A percentile compares a stretch with the other conserved stretches of the same genome.
Conservation (phyloP, 2,797 vertebrate species). For the Gastrophryne carolinensis region DNA sequence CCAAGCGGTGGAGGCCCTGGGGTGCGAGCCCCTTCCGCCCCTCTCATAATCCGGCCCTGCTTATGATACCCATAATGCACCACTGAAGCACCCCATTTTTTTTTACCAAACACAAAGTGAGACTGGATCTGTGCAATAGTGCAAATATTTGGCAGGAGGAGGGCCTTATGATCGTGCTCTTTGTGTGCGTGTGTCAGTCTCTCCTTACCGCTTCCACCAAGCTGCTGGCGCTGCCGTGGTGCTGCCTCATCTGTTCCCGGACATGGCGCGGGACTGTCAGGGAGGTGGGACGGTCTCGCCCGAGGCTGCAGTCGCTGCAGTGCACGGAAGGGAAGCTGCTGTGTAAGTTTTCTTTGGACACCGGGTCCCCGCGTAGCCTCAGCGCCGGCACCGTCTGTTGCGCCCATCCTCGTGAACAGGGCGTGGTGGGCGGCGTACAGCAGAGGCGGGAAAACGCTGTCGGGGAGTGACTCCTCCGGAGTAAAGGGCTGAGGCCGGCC, state of each 20-base stretch:
- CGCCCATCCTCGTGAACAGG: conserved; percentile 70
- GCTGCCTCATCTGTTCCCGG: conserved; percentile 76
- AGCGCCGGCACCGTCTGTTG: conserved; percentile 78
- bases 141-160: no score
- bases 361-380: conserved; percentile 74
- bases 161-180: no score
- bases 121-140: no score
- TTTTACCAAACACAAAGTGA: no score
- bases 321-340: conserved; percentile 93
- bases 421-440: conserved; percentile 82
- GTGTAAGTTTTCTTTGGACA: conserved; percentile 92
- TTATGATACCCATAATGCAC: no score
- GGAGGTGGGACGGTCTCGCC: conserved; percentile 82
- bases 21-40: no score
- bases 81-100: no score
- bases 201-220: conserved; percentile 92
- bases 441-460: conserved; percentile 82
- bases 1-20: no score
- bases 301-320: conserved; percentile 77
- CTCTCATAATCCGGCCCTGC: no score
- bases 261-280: conserved; percentile 84
- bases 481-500: conserved; percentile 89
- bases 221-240: conserved; percentile 91
- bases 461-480: conserved; percentile 92
- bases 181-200: neutral